Conservation (phyloP, 2,888 invertebrate genomes). For the Epistrophe eligans region DNA sequence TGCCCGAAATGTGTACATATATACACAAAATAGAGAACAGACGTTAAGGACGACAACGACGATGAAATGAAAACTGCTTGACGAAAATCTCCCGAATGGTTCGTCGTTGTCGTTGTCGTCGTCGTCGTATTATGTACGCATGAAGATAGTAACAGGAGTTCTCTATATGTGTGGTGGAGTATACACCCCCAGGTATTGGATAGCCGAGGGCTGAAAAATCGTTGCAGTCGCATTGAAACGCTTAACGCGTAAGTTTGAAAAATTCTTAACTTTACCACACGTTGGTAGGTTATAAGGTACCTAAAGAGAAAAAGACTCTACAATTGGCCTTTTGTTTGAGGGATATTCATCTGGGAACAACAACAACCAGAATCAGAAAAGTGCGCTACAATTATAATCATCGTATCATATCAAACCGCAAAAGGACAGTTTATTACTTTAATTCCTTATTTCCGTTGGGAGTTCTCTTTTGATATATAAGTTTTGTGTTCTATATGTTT, state of each 20-base stretch:
- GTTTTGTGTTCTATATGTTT: neutral
- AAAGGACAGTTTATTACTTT: conserved; percentile 74
- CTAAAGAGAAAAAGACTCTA: conserved; percentile 56
- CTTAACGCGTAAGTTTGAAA: conserved; percentile 83
- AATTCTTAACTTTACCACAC: conserved; percentile 78
- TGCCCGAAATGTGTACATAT: conserved; percentile 24
- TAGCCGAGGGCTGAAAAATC: conserved; percentile 84
- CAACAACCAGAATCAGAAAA: conserved; percentile 53
- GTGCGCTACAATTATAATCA: conserved; percentile 57
- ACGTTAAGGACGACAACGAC: conserved; percentile 29
- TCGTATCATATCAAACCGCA: conserved; percentile 9
- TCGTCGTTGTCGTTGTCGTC: conserved; percentile 35
- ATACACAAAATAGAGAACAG: conserved; percentile 37
- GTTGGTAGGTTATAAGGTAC: conserved; percentile 18
- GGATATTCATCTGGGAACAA: conserved; percentile 51
- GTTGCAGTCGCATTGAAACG: conserved; percentile 83
- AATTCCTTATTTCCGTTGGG: conserved; percentile 72
- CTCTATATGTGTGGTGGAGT: conserved; percentile 77
- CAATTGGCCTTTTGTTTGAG: conserved; percentile 72
- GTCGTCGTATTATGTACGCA: conserved; percentile 77
- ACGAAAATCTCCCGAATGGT: conserved; percentile 45
- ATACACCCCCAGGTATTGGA: conserved; percentile 84
- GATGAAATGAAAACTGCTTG: conserved; percentile 59
- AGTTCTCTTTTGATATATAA: conserved; percentile 33
- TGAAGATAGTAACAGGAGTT: conserved; percentile 82